Conservation (phyloP, 2,797 vertebrate genomes). For the Neomorphus geoffroyi region DNA sequence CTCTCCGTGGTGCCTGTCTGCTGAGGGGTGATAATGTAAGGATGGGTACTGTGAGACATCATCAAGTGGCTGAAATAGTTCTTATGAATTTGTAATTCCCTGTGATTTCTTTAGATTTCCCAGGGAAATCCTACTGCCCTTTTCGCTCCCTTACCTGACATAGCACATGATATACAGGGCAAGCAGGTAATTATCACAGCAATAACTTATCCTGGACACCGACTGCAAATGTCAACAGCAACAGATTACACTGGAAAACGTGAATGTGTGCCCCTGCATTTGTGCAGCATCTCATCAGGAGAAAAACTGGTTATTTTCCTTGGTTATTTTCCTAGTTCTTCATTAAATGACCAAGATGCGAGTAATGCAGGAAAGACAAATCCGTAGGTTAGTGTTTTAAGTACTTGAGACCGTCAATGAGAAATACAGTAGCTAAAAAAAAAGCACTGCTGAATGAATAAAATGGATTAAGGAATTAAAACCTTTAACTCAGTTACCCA, state of each 20-base stretch:
- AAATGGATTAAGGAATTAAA: not conserved
- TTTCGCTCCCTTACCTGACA: not conserved
- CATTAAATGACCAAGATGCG: not conserved
- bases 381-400: not conserved
- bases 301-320: not conserved
- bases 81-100: conserved; percentile 2
- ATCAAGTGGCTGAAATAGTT: conserved; percentile 33
- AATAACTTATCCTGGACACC: conserved; percentile 10
- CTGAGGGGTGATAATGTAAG: not conserved
- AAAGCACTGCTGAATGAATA: not conserved
- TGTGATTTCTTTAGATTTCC: conserved; percentile 18
- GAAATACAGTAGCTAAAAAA: not conserved
- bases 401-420: not conserved
- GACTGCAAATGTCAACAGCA: conserved; percentile 41
- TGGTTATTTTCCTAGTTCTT: not conserved
- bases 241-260: not conserved
- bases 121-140: not conserved
- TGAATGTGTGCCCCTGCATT: not conserved
- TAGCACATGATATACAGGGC: not conserved
- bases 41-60: not conserved
- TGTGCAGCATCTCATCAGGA: not conserved
- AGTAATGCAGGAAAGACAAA: not conserved
- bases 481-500: not conserved
- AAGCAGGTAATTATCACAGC: conserved; percentile 10
- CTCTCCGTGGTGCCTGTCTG: not conserved